These are phyloP conservation scores for roundworm (Caenorhabditis elegans) DNA, from an alignment of 1,140 invertebrate genomes.

Conservation along the genomic window DNA sequence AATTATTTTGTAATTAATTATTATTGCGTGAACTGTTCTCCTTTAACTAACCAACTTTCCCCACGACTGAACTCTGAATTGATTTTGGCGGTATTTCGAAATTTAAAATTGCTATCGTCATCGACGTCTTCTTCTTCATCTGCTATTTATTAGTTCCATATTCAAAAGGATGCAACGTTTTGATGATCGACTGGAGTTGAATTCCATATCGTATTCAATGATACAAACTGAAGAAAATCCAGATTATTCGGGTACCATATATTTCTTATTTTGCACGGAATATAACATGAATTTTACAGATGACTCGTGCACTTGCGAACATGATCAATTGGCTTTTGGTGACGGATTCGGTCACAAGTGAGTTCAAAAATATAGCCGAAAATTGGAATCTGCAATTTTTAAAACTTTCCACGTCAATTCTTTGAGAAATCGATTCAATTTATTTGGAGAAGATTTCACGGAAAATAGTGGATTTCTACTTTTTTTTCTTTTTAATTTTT, in stretches of 20 bases:
- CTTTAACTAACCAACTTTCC: no score
- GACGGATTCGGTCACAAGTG: background rate
- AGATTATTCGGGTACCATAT: background rate
- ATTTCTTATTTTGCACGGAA: background rate
- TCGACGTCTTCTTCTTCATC: background rate
- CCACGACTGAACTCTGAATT: no score
- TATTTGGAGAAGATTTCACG: no score
- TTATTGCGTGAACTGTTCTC: no score
- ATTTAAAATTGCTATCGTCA: background rate
- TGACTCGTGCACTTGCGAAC: background rate
- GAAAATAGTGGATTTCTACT: no score
- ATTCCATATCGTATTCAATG: conserved; percentile 8
- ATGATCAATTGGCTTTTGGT: background rate
- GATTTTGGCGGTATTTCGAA: background rate
- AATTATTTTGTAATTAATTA: no score
- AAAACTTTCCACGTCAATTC: no score
- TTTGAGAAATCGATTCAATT: no score
- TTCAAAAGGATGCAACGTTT: conserved; percentile 17
- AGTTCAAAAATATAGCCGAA: no score
- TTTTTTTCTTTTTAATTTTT: no score
- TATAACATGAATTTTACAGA: background rate
- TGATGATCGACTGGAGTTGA: background rate
- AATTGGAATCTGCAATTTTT: no score
- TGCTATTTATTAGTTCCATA: background rate
- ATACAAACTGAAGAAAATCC: background rate